Base-by-base conservation (phyloP, 2,888 invertebrate genomes). In the Linnaemya tessellans region DNA sequence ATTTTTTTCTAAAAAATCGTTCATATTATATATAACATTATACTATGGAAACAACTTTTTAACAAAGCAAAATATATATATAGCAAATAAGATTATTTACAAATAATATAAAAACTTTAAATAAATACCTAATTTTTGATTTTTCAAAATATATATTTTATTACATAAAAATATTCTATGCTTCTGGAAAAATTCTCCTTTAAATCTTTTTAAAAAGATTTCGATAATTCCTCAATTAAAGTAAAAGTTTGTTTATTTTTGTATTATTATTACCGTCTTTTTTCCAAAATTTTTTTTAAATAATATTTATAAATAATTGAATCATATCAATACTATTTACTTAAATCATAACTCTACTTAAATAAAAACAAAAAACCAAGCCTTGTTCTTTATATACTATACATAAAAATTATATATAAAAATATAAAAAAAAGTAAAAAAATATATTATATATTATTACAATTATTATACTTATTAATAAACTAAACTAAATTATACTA, bases 331-430 rank as follows among this genome's bases (percentile, higher is more conserved):
- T 84, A 85, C 83, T 80, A 84, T 82, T 78, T 83, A 86, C 78
- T 75, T 71, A 83, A 84, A 65, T 62, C 73, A 71, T 87, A 84
- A 77, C 73, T 84, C 74, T 75, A 77, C 64, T 79, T 62, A 77
- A 71, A 77, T 60, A 58, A 80, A 82, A 79, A 30, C 5, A 83
- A 82, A 87, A 87, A 86, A 80, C 35, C 87, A 87, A 88, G 88
- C 87, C 87, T 88, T 88, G 87, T 88, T 88, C 87, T 88, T 87
- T 88, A 88, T 87, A 87, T 86, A 85, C 85, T 85, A 88, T 87
- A 87, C 73, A 87, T 86, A 80, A 60, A 74, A 60, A 49, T 77
- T 71, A 84, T 60, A 81, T 75, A 84, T 13, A 87, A 38, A 80
- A 22, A 83, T 54, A 68, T 56, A 38, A 15, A 88, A 87, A 89